phyloP scores from a whole-genome alignment of 2,113 vertebrate species.

The Telmatochromis sp. region DNA sequence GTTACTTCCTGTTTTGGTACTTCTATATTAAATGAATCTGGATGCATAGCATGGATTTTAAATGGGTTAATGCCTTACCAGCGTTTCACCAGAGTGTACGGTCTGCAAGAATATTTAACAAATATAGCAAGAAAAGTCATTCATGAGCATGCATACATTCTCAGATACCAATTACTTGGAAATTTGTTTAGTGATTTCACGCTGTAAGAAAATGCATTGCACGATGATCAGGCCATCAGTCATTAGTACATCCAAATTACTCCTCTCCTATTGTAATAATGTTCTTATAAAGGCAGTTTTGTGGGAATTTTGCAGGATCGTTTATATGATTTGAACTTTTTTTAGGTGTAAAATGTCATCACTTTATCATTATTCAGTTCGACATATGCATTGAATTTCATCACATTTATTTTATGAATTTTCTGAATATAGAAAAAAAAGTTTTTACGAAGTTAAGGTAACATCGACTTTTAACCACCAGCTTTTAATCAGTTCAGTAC shows the following conservation, averaged over 20 bases:
- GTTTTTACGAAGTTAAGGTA: neutral
- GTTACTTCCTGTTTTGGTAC: neutral
- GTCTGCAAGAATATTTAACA: neutral
- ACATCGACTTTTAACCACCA: neutral
- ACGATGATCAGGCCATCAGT: neutral
- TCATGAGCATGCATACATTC: neutral
- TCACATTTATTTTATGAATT: neutral
- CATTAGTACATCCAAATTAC: neutral
- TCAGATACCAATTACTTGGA: neutral
- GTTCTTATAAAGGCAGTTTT: neutral
- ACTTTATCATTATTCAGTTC: neutral
- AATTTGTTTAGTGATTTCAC: neutral
- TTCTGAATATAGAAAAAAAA: neutral
- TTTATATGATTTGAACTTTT: neutral
- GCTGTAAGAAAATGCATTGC: neutral
- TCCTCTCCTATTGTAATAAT: neutral
- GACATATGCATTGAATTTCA: neutral
- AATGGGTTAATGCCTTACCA: neutral
- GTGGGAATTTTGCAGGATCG: neutral
- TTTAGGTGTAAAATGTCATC: neutral
- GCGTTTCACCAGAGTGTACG: neutral
- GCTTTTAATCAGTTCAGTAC: neutral
- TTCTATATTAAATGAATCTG: neutral
- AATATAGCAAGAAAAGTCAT: neutral
- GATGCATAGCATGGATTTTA: neutral